Base-by-base conservation (phyloP, 1,140 invertebrate species). In the Drosophila elegans region DNA sequence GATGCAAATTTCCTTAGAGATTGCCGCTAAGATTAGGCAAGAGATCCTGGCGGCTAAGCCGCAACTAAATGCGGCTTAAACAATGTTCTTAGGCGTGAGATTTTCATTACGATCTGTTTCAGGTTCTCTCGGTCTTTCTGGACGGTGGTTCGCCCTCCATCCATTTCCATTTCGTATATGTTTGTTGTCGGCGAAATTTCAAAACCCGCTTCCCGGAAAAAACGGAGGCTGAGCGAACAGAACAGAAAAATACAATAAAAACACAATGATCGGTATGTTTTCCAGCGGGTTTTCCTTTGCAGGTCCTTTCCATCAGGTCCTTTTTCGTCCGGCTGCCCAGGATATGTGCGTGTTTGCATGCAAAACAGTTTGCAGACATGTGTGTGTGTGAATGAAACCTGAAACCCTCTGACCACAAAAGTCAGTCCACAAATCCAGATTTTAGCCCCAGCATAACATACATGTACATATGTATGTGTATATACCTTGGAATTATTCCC, bases 31-130 rank as follows among this genome's bases (percentile, higher is more conserved):
- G 83, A 86, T 86, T 86, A 78, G 12, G 36, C 51, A 42, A 41
- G 29, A 54, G 51, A 74, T 66, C 41, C 61, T 55, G 34, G 25
- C 21, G 63, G 79, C 76, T 88, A 64, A 88, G 83, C 79, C 75
- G 48, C 72, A 83, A 69, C 83, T 88, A 88, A 89, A 89, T 88
- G 76, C 83, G 80, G 83, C 76, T 83, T 88, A 89, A 89, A 76
- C 73, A 56, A 56, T 55, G 72, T 79, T 75, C 79, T 83, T 88
- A 88, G 83, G 83, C 83, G 83, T 88, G 84, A 89, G 83, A 88
- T 89, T 88, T 88, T 78, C 73, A 76, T 74, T 74, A 51, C 39
- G 64, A 57, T 49, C 49, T 39, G 34, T 73, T 41, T 67, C 32
- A 36, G 13, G 32, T 46, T 42, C 45, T 32, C 13, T 10, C 9